phyloP scores from a whole-genome alignment of 2,888 invertebrate species.

The Halictus ligatus region DNA sequence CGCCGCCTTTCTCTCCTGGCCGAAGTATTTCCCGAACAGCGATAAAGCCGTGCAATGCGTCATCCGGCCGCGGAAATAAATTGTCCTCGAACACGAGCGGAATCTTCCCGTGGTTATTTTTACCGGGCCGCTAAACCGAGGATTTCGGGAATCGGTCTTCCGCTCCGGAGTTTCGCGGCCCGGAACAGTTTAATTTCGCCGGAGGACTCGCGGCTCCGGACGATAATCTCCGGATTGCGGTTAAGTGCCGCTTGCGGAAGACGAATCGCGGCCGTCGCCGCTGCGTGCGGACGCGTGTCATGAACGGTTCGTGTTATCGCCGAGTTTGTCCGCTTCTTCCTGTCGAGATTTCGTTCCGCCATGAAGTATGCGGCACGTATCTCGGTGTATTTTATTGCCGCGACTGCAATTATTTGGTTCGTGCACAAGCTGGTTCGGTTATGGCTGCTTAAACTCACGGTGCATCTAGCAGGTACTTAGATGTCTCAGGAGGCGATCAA shows the following conservation, averaged over 20 bases:
- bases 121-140: conserved; percentile 49
- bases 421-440: not conserved
- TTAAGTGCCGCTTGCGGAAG: not conserved
- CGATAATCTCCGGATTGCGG: conserved; percentile 8
- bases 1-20: conserved; percentile 40
- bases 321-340: not conserved
- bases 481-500: no score
- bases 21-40: conserved; percentile 71
- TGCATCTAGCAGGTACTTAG: not conserved
- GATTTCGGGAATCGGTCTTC: conserved; percentile 54
- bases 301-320: not conserved
- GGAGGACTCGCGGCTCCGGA: not conserved
- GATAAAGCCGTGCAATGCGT: conserved; percentile 71
- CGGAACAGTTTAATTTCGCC: conserved; percentile 36
- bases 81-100: conserved; percentile 67
- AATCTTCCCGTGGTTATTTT: conserved; percentile 70
- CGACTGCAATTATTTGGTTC: not conserved
- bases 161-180: conserved; percentile 23
- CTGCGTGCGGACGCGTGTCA: not conserved
- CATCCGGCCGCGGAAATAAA: conserved; percentile 68
- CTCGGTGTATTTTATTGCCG: not conserved
- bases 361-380: not conserved
- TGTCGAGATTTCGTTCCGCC: not conserved
- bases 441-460: not conserved
- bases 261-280: not conserved